These are phyloP conservation scores for Smutsia temminckii DNA, from an alignment of 2,797 vertebrate genomes.

Conservation along the genomic window DNA sequence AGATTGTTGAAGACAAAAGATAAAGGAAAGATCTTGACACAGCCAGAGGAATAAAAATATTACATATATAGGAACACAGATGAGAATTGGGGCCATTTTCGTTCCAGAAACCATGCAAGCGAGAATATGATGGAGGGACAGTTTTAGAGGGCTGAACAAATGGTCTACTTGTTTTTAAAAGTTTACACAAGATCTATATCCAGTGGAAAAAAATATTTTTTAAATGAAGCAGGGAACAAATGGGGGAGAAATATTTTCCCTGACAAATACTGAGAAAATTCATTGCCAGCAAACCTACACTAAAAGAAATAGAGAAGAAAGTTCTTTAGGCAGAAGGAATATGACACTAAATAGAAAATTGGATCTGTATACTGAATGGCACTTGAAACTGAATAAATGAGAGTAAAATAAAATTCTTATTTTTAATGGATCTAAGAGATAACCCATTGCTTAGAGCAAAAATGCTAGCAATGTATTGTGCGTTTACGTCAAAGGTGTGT, in stretches of 20 bases:
- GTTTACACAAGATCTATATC: background rate
- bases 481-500: background rate
- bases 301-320: background rate
- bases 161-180: background rate
- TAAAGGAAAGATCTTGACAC: background rate
- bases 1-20: background rate
- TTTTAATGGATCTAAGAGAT: background rate
- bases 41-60: background rate
- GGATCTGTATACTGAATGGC: background rate
- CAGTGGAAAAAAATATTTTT: background rate
- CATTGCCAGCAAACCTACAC: background rate
- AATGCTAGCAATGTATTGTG: background rate
- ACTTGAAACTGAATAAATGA: background rate
- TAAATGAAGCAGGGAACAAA: background rate
- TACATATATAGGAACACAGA: background rate
- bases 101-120: background rate
- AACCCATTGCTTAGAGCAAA: background rate
- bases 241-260: background rate
- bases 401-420: background rate
- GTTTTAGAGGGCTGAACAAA: background rate
- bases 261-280: background rate
- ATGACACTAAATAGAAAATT: background rate
- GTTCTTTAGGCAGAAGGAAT: background rate
- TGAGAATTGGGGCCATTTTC: background rate
- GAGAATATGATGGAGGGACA: background rate